phyloP scores from a whole-genome alignment of 2,888 invertebrate species.

The Sarcophaga rosellei region DNA sequence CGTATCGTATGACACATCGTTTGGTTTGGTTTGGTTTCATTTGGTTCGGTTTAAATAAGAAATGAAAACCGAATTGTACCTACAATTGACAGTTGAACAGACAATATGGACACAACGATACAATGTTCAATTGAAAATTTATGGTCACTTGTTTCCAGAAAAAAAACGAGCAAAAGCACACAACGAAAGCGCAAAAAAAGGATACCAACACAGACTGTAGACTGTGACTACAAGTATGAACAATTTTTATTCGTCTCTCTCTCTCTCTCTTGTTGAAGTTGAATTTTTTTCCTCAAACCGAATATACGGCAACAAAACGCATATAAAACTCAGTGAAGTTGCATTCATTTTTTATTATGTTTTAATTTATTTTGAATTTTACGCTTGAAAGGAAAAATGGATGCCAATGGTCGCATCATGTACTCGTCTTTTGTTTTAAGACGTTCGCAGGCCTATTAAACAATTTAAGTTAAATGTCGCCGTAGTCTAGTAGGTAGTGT shows the following conservation, averaged over 20 bases:
- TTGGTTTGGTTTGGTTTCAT: background rate
- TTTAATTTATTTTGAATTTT: background rate
- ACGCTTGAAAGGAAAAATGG: background rate
- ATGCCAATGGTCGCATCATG: background rate
- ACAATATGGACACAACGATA: conserved; percentile 62
- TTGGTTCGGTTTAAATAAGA: background rate
- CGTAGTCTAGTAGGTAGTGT: no score
- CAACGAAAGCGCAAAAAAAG: background rate
- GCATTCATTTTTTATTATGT: background rate
- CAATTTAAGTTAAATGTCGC: no score
- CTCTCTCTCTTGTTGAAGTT: background rate
- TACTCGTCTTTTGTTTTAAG: no score
- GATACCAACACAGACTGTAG: background rate
- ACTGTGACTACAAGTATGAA: conserved; percentile 18
- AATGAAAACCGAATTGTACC: conserved; percentile 51
- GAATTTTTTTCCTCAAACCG: background rate
- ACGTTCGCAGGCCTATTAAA: no score
- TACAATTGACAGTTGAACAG: conserved; percentile 65
- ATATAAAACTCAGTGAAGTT: conserved; percentile 28
- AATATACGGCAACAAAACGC: conserved; percentile 51
- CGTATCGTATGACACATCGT: conserved; percentile 46
- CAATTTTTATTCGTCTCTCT: conserved; percentile 7
- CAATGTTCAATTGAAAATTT: conserved; percentile 67
- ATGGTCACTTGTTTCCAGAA: conserved; percentile 58
- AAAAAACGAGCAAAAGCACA: no score